phyloP scores from a whole-genome alignment of 2,888 invertebrate genomes.

The Hipparchia sbordonii region DNA sequence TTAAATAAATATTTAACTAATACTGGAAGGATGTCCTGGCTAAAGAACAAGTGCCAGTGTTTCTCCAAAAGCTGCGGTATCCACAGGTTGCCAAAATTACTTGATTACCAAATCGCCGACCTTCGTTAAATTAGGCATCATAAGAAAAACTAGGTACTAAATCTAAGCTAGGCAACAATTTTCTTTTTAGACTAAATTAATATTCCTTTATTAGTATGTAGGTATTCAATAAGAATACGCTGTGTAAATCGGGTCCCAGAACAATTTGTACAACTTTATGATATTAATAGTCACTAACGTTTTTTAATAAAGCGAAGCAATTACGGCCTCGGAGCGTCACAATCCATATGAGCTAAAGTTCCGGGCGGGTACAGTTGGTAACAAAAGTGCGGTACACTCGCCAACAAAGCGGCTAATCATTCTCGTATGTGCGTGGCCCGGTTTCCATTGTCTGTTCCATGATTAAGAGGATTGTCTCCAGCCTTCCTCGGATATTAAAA shows the following conservation, averaged over 20 bases:
- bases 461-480: constrained; percentile 83
- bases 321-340: constrained; percentile 50
- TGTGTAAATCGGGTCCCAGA: constrained; percentile 15
- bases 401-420: constrained; percentile 69
- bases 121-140: too few species aligned
- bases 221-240: background rate
- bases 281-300: constrained; percentile 48
- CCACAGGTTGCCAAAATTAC: too few species aligned
- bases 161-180: too few species aligned
- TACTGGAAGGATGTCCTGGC: too few species aligned
- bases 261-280: constrained; percentile 42
- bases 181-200: background rate
- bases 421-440: constrained; percentile 77
- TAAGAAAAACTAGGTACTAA: too few species aligned
- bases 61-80: too few species aligned
- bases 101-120: too few species aligned
- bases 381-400: constrained; percentile 69
- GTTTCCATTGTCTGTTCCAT: constrained; percentile 78
- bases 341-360: constrained; percentile 52
- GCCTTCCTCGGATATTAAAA: constrained; percentile 78
- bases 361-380: constrained; percentile 55
- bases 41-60: too few species aligned
- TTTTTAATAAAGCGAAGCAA: constrained; percentile 53
- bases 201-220: too few species aligned
- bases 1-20: too few species aligned